These are phyloP conservation scores for Mnemiopsis leidyi DNA, from an alignment of 37 sponge, comb jelly and placozoan genomes.

Conservation along the genomic window DNA sequence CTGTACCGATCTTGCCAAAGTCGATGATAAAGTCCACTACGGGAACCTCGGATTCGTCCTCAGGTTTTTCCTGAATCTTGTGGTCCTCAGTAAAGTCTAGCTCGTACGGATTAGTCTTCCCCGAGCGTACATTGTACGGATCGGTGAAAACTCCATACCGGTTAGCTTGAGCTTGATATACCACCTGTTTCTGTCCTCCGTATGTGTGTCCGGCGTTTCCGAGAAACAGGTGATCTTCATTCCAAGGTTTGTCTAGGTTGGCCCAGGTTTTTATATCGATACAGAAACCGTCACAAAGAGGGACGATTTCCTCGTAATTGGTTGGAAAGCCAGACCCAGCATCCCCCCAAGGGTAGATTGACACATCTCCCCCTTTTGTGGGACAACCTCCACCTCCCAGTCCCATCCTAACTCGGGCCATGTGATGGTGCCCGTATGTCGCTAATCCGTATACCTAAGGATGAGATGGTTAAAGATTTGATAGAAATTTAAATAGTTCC, in stretches of 20 bases:
- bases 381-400: neutral
- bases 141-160: neutral
- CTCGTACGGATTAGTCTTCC: neutral
- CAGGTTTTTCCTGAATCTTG: neutral
- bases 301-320: neutral
- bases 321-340: neutral
- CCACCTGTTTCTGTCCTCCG: neutral
- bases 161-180: slow-evolving; percentile 6
- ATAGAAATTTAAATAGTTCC: no score
- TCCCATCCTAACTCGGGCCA: neutral
- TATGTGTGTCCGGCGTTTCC: neutral
- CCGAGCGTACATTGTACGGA: neutral
- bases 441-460: neutral
- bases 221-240: neutral
- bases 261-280: neutral
- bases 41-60: neutral
- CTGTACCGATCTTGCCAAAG: neutral
- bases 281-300: neutral
- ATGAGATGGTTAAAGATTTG: no score
- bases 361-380: neutral
- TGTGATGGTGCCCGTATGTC: slow-evolving; percentile 29
- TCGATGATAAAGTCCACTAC: neutral
- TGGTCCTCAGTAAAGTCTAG: neutral
- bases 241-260: neutral
- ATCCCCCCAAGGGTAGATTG: neutral